phyloP scores from a whole-genome alignment of 2,797 vertebrate species.

The Chromis chromis region DNA sequence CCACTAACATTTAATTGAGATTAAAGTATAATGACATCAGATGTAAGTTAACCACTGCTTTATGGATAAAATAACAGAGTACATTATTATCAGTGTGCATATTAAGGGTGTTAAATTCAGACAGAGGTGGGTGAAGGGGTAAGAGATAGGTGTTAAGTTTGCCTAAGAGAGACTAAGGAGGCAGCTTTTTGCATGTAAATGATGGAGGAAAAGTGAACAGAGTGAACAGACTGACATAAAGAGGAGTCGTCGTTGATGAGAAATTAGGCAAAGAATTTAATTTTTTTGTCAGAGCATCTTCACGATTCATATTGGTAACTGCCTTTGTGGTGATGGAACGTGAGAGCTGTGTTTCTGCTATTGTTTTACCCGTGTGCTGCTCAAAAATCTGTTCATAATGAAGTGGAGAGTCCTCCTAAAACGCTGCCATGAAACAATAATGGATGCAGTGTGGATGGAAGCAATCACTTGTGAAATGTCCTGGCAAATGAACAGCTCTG shows the following conservation, averaged over 20 bases:
- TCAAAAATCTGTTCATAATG: conserved; percentile 39
- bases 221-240: conserved; percentile 38
- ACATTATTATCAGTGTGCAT: conserved; percentile 16
- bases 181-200: conserved; percentile 23
- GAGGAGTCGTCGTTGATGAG: conserved; percentile 46
- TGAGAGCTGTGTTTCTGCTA: conserved; percentile 14
- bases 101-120: conserved; percentile 39
- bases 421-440: conserved; percentile 47
- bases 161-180: conserved; percentile 25
- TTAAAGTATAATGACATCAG: conserved; percentile 11
- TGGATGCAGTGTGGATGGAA: conserved; percentile 51
- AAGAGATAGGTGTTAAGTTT: conserved; percentile 38
- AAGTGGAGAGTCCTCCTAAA: conserved; percentile 41
- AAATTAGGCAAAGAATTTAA: conserved; percentile 55
- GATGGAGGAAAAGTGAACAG: conserved; percentile 26
- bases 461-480: conserved; percentile 73
- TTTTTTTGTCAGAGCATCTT: conserved; percentile 51
- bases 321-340: conserved; percentile 30
- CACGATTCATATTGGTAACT: conserved; percentile 44
- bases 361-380: conserved; percentile 23
- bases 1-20: conserved; percentile 10
- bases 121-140: conserved; percentile 3
- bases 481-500: conserved; percentile 59
- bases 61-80: conserved; percentile 37
- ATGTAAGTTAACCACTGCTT: neutral